Evolutionary conservation across 2,113 vertebrate species (phyloP), one percentile per base, ranked within the genome.

Genomic region (Cnemophilus loriae): DNA sequence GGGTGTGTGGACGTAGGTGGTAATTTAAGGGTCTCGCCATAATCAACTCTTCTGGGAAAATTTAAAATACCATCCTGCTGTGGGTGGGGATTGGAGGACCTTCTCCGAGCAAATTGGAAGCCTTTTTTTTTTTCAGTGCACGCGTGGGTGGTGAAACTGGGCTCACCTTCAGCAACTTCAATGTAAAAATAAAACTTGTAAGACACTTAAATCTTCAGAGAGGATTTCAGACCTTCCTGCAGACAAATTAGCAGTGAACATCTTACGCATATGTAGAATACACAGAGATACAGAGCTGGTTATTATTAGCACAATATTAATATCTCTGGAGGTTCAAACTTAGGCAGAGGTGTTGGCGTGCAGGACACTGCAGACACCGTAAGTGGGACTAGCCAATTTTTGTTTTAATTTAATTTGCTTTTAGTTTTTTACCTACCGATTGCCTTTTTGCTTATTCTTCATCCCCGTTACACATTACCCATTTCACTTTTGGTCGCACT

Each of bases 171-270:
- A 10, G 95, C 94, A 89, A 92, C 92, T 96, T 83, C 1, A 0
- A 23, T 63, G 75, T 90, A 97, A 97, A 97, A 97, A 97, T 97
- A 97, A 96, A 96, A 94, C 95, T 89, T 96, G 90, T 94, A 87
- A 97, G 96, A 96, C 79, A 63, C 59, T 95, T 64, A 70, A 93
- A 91, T 93, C 93, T 93, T 95, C 89, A 90, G 93, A 92, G 78
- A 94, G 94, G 89, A 79, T 96, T 91, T 90, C 73, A 90, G 93
- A 87, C 55, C 68, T 94, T 90, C 71, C 71, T 64, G 91, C 46
- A 93, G 82, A 93, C 83, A 87, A 93, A 96, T 96, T 87, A 96
- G 88, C 88, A 95, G 4, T 5, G 84, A 95, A 87, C 87, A 89
- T 89, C 69, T 95, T 33, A 88, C 0, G 6, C 10, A 5, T 49